Base-by-base conservation (phyloP, 2,888 invertebrate genomes). In the Chirona hameri region DNA sequence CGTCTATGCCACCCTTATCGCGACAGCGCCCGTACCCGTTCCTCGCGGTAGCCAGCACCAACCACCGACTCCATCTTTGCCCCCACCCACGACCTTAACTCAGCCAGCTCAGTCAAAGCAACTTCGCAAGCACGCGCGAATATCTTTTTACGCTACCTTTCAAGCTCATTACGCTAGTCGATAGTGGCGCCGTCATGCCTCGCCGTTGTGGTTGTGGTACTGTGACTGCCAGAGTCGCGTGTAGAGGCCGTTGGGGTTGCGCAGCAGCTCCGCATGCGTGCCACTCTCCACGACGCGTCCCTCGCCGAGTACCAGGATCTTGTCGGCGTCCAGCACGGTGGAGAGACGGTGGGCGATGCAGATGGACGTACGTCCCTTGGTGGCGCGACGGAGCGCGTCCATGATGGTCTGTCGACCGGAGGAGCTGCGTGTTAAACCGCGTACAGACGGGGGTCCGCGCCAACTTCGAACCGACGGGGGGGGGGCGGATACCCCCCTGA, bases 331-430 rank as follows among this genome's bases (percentile, higher is more conserved):
- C 87, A 96, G 94, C 0, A 99, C 95, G 0, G 99, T 98, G 29
- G 98, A 96, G 39, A 85, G 81, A n/a, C 99, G 92, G 89, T 99
- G 99, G 15, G 99, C 99, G 86, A 99, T 99, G 88, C 98, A 98
- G 86, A 99, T 95, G 7, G 98, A 97, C 0, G 99, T 99, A 82
- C 95, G 91, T 0, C 95, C 95, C 69, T 91, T 88, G 0, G 97
- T 97, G 0, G 98, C 97, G 84, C 94, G 92, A 82, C 92, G 91
- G 48, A 99, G 89, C 0, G 98, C 97, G 87, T 93, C 92, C 76
- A 98, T 91, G 85, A 99, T 98, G 87, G 96, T 94, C 97, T 98
- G 90, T 52, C 88, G 87, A 39, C 31, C 0, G n/a, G 0, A 31
- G 72, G 27, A 0, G 72, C 15, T 4, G 31, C 5, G 69, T 69